Evolutionary conservation across 2,113 vertebrate species (phyloP).

Genomic region (Siphamia tubifer): DNA sequence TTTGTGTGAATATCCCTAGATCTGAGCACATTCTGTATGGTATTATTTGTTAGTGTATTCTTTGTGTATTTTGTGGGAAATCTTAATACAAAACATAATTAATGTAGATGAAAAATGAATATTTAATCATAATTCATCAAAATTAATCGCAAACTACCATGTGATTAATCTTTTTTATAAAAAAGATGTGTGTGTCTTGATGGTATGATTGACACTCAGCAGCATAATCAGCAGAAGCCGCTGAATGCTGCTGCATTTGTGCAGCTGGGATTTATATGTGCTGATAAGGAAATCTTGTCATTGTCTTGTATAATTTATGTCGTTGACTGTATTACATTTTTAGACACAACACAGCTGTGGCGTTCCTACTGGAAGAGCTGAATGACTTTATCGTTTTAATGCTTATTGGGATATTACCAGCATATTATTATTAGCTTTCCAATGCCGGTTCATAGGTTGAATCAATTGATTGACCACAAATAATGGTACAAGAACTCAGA

Average conservation of each 20-base stretch:
- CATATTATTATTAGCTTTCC: slow-evolving; percentile 22
- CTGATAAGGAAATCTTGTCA: slow-evolving; percentile 70
- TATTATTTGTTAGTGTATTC: too few relatives aligned
- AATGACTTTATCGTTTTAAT: slow-evolving; percentile 51
- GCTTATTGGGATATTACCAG: slow-evolving; percentile 38
- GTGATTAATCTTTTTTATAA: too few relatives aligned
- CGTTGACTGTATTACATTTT: slow-evolving; percentile 57
- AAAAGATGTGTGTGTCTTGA: slow-evolving; percentile 29
- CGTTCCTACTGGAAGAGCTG: slow-evolving; percentile 26
- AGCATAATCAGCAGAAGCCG: slow-evolving; percentile 53
- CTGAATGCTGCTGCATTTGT: slow-evolving; percentile 26
- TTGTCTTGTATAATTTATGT: slow-evolving; percentile 73
- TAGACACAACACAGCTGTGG: slow-evolving; percentile 26
- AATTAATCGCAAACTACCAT: too few relatives aligned
- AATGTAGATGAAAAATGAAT: too few relatives aligned
- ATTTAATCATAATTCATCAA: too few relatives aligned
- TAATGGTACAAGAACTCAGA: slow-evolving; percentile 24
- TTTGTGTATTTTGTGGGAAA: too few relatives aligned
- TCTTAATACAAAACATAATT: too few relatives aligned
- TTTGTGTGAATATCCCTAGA: neutral
- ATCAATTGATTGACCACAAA: slow-evolving; percentile 41
- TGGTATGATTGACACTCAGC: slow-evolving; percentile 53
- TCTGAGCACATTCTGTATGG: too few relatives aligned
- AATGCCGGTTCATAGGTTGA: slow-evolving; percentile 13
- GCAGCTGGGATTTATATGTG: slow-evolving; percentile 66